Evolutionary conservation across 1,140 invertebrate genomes (phyloP), one percentile per base, ranked within the genome.

Genomic region (Zophobas atratus): DNA sequence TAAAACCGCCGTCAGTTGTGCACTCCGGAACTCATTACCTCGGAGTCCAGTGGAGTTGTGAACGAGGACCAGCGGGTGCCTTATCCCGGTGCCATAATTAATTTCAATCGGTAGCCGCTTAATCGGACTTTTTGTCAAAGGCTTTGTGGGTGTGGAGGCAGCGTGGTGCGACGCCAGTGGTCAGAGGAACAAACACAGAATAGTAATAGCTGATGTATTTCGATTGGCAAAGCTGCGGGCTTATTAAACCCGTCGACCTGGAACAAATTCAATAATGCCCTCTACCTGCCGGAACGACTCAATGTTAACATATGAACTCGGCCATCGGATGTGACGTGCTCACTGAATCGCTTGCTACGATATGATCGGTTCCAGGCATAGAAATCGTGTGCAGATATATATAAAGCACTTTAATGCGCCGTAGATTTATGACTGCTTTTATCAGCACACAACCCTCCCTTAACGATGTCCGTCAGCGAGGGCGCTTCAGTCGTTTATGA

Each of bases 341-440:
- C 80, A 77, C 55, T 80, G 80, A 78, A 81, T 81, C 79, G 60
- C 75, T 75, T 49, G 71, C 53, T 53, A 71, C 74, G 75, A 82
- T 83, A 77, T 81, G 77, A 81, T 83, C 71, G 76, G 76, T 77
- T 77, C 74, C 57, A 51, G 76, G 75, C 77, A 78, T 82, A 82
- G 77, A 81, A 78, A 81, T 80, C 78, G 78, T 78, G 67, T 77
- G 76, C 77, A 78, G 78, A 80, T 77, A 82, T 60, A 60, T 38
- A 60, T 82, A 80, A 81, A 82, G 82, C 78, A 83, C 81, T 83
- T 81, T 81, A 80, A 79, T 78, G 76, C 75, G 53, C 46, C 48
- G 55, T 76, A 82, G 82, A 83, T 83, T 83, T 83, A 83, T 82
- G 80, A 78, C 51, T 80, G 82, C 82, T 83, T 83, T 83, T 83